These are phyloP conservation scores for Zhengitettix transpicula DNA, from an alignment of 2,888 invertebrate genomes.

Conservation along the genomic window DNA sequence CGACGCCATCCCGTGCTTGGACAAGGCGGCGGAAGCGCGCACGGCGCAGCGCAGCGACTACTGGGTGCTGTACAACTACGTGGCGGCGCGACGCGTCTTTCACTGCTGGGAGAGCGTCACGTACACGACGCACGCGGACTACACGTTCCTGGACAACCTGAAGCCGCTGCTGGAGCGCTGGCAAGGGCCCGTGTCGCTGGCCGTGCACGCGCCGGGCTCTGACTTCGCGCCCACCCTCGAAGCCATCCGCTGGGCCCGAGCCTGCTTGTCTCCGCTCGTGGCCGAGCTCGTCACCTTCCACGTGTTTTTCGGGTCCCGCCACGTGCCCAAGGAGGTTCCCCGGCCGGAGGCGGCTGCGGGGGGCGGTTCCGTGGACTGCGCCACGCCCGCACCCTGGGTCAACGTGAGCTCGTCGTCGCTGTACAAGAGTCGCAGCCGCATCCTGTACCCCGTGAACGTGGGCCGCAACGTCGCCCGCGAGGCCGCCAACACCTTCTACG, in stretches of 20 bases:
- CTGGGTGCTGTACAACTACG: conserved; percentile 80
- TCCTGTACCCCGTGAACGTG: conserved; percentile 80
- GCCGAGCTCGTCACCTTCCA: conserved; percentile 74
- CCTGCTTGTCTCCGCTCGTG: conserved; percentile 54
- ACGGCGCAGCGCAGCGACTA: conserved; percentile 61
- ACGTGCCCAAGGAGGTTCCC: conserved; percentile 59
- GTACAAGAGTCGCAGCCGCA: conserved; percentile 62
- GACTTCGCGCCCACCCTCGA: conserved; percentile 64
- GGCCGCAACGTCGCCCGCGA: conserved; percentile 80
- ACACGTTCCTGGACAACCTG: conserved; percentile 79
- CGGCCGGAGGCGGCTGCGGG: conserved; percentile 30
- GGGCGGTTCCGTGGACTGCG: conserved; percentile 50
- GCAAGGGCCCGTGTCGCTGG: conserved; percentile 75
- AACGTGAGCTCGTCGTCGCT: conserved; percentile 43
- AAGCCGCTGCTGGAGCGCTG: conserved; percentile 70
- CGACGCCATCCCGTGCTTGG: conserved; percentile 38
- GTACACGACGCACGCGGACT: conserved; percentile 84
- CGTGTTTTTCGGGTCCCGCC: conserved; percentile 71
- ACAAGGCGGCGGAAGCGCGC: conserved; percentile 39
- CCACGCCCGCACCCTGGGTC: conserved; percentile 47
- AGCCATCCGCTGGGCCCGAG: conserved; percentile 64
- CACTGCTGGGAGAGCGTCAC: conserved; percentile 74
- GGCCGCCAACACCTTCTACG: conserved; percentile 61
- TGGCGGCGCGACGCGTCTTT: conserved; percentile 43
- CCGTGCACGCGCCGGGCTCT: conserved; percentile 71